Evolutionary conservation across 2,113 vertebrate species (phyloP), one percentile per base, ranked within the genome.

Genomic region (Mellivora capensis): DNA sequence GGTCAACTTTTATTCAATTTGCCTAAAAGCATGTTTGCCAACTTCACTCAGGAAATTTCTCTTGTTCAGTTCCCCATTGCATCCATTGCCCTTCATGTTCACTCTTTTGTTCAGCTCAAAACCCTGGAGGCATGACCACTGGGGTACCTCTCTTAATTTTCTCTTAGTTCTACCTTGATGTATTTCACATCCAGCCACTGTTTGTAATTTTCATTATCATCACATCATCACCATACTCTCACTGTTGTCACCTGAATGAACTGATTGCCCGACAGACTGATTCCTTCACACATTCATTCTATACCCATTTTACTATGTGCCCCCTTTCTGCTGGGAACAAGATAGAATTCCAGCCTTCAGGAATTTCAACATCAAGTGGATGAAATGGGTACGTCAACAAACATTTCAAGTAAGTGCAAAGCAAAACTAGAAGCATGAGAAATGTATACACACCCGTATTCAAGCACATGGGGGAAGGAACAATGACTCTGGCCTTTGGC

Each of bases 281-380:
- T 15, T 44, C 54, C 9, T 11, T 57, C 67, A 39, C 1, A 9
- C 17, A 4, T 54, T 88, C 64, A 47, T 54, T 34, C 82, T 2
- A 11, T 0, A 4, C 14, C 59, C 69, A 37, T 4, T 61, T 29
- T 29, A 13, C 54, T 6, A 14, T 0, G 1, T 0, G 13, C 21
- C 87, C 72, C 47, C 31, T 57, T 34, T 7, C 17, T 34, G 34
- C 34, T 34, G 2, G 7, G 8, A 20, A 6, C 11, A 34, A 62
- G 49, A 23, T 1, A 54, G 3, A 52, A 62, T 44, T 84, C n/a
- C 21, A 2, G 31, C 13, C 37, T 23, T 80, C 8, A 37, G 67
- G n/a, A 34, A 39, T 61, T 59, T 29, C 21, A 85, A 57, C 27
- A 21, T 72, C 84, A 29, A n/a, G 49, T 18, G 39, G n/a, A 64